Evolutionary conservation across 35 echinoderm and acorn worm genomes (phyloP).

Genomic region (Heliocidaris tuberculata): DNA sequence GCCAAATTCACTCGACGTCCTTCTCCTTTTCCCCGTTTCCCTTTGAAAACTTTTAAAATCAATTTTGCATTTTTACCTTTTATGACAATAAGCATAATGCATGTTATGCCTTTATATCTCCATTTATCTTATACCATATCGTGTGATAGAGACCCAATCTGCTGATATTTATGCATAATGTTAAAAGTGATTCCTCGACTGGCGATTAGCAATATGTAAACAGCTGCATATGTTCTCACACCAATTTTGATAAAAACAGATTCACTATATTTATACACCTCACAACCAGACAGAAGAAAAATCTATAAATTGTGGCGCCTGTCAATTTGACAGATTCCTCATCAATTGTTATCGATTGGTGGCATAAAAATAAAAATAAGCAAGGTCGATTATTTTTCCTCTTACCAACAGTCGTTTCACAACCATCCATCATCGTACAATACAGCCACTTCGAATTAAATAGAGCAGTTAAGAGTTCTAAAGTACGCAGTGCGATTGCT

Average conservation of each 20-base stretch:
- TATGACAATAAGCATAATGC: too few relatives aligned
- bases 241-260: not conserved
- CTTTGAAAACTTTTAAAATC: too few relatives aligned
- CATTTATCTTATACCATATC: too few relatives aligned
- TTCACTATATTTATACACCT: not conserved
- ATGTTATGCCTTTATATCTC: too few relatives aligned
- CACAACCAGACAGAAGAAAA: not conserved
- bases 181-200: not conserved
- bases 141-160: not conserved
- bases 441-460: not conserved
- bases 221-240: not conserved
- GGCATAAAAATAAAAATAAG: not conserved
- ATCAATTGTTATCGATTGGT: conserved; percentile 6
- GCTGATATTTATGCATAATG: not conserved
- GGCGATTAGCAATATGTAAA: not conserved
- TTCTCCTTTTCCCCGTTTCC: too few relatives aligned
- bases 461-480: not conserved
- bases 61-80: too few relatives aligned
- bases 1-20: too few relatives aligned
- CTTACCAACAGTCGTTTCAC: not conserved
- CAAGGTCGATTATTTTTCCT: not conserved
- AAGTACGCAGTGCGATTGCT: not conserved
- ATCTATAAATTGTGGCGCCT: conserved; percentile 3
- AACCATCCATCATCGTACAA: not conserved
- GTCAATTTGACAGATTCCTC: conserved; percentile 11